Conservation (phyloP, 2,113 vertebrate species). For the Ceuthmochares aereus region DNA sequence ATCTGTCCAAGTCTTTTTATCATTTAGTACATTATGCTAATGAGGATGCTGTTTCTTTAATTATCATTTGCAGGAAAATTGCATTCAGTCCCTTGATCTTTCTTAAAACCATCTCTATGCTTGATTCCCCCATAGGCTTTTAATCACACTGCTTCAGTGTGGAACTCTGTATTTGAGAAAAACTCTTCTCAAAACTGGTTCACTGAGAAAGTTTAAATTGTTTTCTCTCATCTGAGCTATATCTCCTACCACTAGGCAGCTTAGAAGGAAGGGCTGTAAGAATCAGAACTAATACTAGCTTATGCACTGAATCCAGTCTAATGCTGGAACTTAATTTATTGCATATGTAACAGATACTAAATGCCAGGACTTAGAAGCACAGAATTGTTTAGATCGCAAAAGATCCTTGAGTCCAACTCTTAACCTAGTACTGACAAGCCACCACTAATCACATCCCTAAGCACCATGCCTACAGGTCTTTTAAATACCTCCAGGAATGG, state of each 20-base stretch:
- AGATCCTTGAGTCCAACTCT: too few relatives aligned
- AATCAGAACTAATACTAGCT: neutral
- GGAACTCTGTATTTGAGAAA: slow-evolving; percentile 2
- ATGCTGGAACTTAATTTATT: neutral
- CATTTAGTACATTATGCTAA: slow-evolving; percentile 63
- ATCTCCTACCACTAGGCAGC: neutral
- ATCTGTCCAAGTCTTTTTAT: slow-evolving; percentile 69
- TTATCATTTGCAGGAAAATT: slow-evolving; percentile 60
- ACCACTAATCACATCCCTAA: too few relatives aligned
- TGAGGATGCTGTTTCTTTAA: slow-evolving; percentile 61
- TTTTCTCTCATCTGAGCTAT: neutral
- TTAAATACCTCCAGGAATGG: too few relatives aligned
- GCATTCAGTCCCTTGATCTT: slow-evolving; percentile 62
- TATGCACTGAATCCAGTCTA: neutral
- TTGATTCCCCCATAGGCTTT: slow-evolving; percentile 52
- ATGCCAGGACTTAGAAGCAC: neutral
- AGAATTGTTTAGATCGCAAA: too few relatives aligned
- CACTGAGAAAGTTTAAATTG: slow-evolving; percentile 36
- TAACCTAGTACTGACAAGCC: too few relatives aligned
- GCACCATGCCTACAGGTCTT: too few relatives aligned
- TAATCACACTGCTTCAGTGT: slow-evolving; percentile 2
- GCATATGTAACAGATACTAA: neutral
- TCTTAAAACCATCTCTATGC: slow-evolving; percentile 42
- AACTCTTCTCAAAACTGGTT: slow-evolving; percentile 49
- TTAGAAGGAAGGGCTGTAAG: neutral